These are phyloP conservation scores for Pseudococcus longispinus DNA, from an alignment of 2,888 invertebrate genomes.

Conservation along the genomic window DNA sequence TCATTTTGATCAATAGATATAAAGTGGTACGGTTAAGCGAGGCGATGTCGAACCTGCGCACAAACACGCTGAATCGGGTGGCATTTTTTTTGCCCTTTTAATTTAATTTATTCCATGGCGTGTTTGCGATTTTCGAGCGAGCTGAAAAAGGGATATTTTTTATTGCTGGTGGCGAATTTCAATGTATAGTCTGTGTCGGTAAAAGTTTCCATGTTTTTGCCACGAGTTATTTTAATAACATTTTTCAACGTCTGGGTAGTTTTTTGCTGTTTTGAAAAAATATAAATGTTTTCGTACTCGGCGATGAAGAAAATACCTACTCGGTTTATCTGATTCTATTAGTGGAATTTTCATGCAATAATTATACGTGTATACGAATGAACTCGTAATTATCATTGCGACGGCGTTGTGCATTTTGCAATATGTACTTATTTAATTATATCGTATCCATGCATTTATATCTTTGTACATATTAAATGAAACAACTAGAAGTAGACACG, in stretches of 20 bases:
- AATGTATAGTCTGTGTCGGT: not conserved
- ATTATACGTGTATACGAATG: not conserved
- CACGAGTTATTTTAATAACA: not conserved
- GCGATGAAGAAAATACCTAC: not conserved
- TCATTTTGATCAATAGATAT: slow-evolving; percentile 40
- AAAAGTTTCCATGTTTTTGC: not conserved
- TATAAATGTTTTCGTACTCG: not conserved
- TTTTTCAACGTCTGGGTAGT: not conserved
- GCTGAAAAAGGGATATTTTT: slow-evolving; percentile 16
- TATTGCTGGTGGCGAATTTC: not conserved
- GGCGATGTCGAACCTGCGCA: slow-evolving; percentile 29
- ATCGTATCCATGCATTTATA: not conserved
- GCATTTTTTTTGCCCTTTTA: slow-evolving; percentile 11
- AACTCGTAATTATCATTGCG: not conserved
- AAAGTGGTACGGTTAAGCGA: not conserved
- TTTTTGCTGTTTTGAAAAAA: not conserved
- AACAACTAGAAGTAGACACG: slow-evolving; percentile 32
- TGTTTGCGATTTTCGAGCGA: not conserved
- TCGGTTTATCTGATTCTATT: not conserved
- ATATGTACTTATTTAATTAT: not conserved
- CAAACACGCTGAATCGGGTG: not conserved
- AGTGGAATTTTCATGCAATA: not conserved
- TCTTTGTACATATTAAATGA: not conserved
- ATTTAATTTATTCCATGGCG: slow-evolving; percentile 9
- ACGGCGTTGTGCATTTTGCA: not conserved